Base-by-base conservation (phyloP, 2,888 invertebrate species). In the Eristalis intricaria region DNA sequence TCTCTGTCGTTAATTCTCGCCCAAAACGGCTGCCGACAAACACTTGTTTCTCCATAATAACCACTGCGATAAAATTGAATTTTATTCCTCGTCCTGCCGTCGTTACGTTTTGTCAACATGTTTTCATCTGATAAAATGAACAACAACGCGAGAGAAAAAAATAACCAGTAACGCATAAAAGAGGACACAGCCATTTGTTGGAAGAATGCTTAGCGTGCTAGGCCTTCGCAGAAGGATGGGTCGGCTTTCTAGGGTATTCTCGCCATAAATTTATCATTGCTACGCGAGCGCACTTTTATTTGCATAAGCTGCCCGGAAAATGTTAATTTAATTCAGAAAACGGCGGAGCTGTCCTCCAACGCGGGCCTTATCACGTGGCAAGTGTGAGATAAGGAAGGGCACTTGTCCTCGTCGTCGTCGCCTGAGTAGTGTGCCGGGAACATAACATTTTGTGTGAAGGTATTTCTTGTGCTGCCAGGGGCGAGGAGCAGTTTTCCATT, bases 271-370 rank as follows among this genome's bases (percentile, higher is more conserved):
- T 69, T 35, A 63, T 32, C 66, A 76, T 80, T 66, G 32, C 61
- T 66, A 61, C 66, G 60, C 63, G 11, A 32, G 61, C 61, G 64
- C 13, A 15, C 60, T 13, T 68, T 70, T 69, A 81, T 75, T 75
- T 81, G 69, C 75, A 81, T 75, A 81, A 75, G 75, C 75, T 75
- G 43, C 65, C 50, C 65, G 23, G 69, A 64, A 80, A 75, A 75
- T 76, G 75, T 76, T 76, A 73, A 85, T 69, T 73, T 75, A 56
- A 81, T 80, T 23, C 43, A 26, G 63, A 32, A 35, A 40, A 63
- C 56, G 63, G 8, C 43, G 43, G 8, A 2, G 5, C 43, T 50
- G 19, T 8, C 19, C 19, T 50, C 19, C 19, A 7, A 2, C 50
- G 50, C 19, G 7, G 7, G 5, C 19, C 19, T 50, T 50, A 50